Evolutionary conservation across 2,888 invertebrate genomes (phyloP).

Genomic region (Drosophila nigritarsus): DNA sequence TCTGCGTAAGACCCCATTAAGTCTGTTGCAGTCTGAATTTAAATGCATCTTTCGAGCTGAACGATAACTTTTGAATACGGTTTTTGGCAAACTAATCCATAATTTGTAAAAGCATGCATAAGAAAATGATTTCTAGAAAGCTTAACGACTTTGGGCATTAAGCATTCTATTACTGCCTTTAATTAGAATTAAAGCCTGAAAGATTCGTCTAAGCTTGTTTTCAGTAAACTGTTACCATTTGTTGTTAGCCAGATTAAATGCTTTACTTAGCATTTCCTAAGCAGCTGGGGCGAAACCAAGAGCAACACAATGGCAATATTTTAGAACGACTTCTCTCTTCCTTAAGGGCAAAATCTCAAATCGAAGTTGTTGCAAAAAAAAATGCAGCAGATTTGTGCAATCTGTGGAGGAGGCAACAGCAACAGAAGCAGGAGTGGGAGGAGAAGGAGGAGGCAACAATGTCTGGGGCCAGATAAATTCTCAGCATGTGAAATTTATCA

Average conservation of each 20-base stretch:
- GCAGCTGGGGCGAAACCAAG: background rate
- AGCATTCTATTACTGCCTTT: background rate
- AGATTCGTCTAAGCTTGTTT: background rate
- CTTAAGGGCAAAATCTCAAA: slow-evolving; percentile 28
- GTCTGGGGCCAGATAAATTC: slow-evolving; percentile 66
- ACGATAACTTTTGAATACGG: too few species aligned
- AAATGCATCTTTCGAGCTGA: too few species aligned
- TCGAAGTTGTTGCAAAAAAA: slow-evolving; percentile 42
- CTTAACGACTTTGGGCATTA: background rate
- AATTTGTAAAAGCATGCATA: background rate
- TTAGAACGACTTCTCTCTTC: slow-evolving; percentile 7
- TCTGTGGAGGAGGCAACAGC: slow-evolving; percentile 21
- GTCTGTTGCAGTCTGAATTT: background rate
- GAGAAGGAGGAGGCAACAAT: slow-evolving; percentile 26
- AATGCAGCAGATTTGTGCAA: slow-evolving; percentile 60
- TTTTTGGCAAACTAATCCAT: background rate
- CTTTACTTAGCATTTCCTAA: slow-evolving; percentile 7
- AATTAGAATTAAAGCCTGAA: background rate
- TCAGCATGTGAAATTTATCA: slow-evolving; percentile 76
- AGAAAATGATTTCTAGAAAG: background rate
- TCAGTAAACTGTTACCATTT: background rate
- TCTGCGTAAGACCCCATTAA: background rate
- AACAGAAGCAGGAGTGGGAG: background rate
- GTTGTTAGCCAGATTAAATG: background rate
- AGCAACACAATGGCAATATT: slow-evolving; percentile 13